These are phyloP conservation scores for Apaloderma vittatum DNA, from an alignment of 2,113 vertebrate species.

Conservation along the genomic window DNA sequence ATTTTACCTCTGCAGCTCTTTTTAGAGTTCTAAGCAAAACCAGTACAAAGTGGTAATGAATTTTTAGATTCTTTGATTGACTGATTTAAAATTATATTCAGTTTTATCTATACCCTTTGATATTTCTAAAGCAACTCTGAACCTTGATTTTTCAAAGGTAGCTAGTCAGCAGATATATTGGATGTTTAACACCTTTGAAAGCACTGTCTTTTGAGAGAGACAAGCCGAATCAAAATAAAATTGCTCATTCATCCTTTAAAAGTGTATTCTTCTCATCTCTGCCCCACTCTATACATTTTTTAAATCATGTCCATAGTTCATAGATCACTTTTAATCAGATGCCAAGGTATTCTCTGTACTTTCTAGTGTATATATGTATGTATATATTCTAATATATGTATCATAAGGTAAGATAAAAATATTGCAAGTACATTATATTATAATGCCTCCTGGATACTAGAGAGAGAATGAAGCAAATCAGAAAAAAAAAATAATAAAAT, in stretches of 20 bases:
- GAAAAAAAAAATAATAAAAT: not conserved
- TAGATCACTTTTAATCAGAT: not conserved
- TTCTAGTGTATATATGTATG: not conserved
- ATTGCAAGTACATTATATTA: not conserved
- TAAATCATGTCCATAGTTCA: not conserved
- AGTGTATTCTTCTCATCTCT: conserved; percentile 17
- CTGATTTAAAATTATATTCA: conserved; percentile 29
- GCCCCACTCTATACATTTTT: not conserved
- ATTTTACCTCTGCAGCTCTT: not conserved
- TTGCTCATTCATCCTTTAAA: conserved; percentile 22
- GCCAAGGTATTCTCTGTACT: not conserved
- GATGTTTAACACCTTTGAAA: conserved; percentile 53
- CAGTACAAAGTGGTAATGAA: conserved; percentile 42
- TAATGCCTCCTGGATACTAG: not conserved
- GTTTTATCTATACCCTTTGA: conserved; percentile 51
- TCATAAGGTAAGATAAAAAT: not conserved
- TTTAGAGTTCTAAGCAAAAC: not conserved
- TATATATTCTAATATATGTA: not conserved
- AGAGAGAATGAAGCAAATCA: not conserved
- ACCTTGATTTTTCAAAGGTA: conserved; percentile 20
- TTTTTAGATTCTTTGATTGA: conserved; percentile 33
- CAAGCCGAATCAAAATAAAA: conserved; percentile 31
- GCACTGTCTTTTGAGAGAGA: conserved; percentile 8
- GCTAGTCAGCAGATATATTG: not conserved
- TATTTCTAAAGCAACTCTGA: conserved; percentile 41